phyloP scores from a whole-genome alignment of 2,797 vertebrate genomes.

The Tadarida brasiliensis region DNA sequence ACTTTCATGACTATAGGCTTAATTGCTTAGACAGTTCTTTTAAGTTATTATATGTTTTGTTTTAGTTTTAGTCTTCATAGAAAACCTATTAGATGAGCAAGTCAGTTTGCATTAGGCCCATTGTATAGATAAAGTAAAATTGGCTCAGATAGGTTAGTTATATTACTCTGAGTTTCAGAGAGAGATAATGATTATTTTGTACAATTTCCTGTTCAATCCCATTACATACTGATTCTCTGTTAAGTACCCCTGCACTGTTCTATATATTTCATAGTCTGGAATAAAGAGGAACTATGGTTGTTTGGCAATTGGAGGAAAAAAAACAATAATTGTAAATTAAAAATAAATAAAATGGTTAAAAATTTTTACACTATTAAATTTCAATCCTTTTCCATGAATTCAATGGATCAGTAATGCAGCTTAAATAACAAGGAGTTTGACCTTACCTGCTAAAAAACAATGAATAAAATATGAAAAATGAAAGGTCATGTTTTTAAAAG shows the following conservation, averaged over 20 bases:
- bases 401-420: constrained; percentile 50
- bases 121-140: constrained; percentile 42
- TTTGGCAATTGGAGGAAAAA: neutral
- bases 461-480: constrained; percentile 75
- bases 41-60: neutral
- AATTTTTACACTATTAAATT: neutral
- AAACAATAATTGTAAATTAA: constrained; percentile 28
- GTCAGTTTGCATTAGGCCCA: neutral
- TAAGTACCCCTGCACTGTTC: neutral
- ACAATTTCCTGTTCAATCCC: constrained; percentile 2
- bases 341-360: constrained; percentile 43
- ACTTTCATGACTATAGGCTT: neutral
- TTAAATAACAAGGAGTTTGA: constrained; percentile 62
- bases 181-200: constrained; percentile 10
- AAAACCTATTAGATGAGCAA: neutral
- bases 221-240: neutral
- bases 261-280: neutral
- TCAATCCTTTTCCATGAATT: constrained; percentile 36
- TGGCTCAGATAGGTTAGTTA: neutral
- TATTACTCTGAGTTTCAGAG: neutral
- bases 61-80: neutral
- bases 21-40: neutral
- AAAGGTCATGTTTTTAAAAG: constrained; percentile 76
- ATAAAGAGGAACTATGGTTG: neutral
- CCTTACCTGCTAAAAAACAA: constrained; percentile 62